Evolutionary conservation across 2,113 vertebrate species (phyloP).

Genomic region (Lamprologus lemairii): DNA sequence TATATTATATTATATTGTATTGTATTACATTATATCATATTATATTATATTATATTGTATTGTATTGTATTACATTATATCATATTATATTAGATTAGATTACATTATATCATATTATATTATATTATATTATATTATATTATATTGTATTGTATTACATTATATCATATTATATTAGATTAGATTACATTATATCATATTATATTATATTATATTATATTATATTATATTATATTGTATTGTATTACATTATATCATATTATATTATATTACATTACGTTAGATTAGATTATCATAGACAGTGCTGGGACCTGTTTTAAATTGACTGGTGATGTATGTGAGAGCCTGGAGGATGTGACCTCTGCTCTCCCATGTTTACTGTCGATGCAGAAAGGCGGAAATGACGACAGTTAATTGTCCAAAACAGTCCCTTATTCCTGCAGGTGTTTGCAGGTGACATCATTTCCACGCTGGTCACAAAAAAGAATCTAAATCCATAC

Average conservation of each 20-base stretch:
- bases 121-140: fast-evolving
- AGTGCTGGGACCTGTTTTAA: neutral
- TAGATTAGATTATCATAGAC: fast-evolving
- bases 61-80: fast-evolving
- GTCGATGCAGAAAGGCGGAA: neutral
- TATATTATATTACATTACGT: fast-evolving
- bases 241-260: fast-evolving
- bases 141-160: fast-evolving
- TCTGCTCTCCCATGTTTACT: neutral
- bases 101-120: fast-evolving
- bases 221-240: fast-evolving
- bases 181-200: fast-evolving
- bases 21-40: fast-evolving
- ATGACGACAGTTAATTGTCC: neutral
- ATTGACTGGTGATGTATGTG: neutral
- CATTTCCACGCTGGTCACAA: neutral
- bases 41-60: fast-evolving
- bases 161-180: fast-evolving
- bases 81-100: fast-evolving
- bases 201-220: fast-evolving
- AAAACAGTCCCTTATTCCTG: neutral
- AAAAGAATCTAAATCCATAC: neutral
- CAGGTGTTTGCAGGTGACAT: neutral
- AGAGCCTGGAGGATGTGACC: neutral
- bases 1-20: fast-evolving